Evolutionary conservation across 2,888 invertebrate genomes (phyloP).

Genomic region (Drosophila sordidula): DNA sequence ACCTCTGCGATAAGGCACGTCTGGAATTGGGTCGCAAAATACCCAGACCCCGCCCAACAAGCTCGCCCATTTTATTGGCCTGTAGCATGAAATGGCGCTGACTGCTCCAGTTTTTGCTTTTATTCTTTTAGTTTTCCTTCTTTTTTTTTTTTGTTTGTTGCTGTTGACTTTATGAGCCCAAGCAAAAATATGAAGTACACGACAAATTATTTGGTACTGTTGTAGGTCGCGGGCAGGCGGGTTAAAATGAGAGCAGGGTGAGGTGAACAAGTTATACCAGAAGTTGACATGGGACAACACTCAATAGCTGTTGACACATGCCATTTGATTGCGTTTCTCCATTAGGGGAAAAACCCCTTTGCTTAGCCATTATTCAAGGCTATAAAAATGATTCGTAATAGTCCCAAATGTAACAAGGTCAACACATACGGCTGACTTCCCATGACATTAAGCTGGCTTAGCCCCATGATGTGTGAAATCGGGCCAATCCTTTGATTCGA

Average conservation of each 20-base stretch:
- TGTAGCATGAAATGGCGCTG: conserved; percentile 68
- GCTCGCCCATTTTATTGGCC: conserved; percentile 66
- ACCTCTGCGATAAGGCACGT: conserved; percentile 71
- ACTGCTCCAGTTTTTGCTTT: conserved; percentile 51
- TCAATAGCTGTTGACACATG: conserved; percentile 62
- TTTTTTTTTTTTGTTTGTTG: conserved; percentile 1
- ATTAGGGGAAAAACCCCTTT: conserved; percentile 38
- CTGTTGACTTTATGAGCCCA: conserved; percentile 58
- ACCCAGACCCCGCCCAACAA: not conserved
- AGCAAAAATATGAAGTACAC: conserved; percentile 53
- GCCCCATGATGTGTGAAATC: not conserved
- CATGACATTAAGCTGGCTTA: not conserved
- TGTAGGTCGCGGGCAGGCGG: conserved; percentile 44
- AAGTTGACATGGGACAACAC: conserved; percentile 42
- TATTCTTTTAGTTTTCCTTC: not conserved
- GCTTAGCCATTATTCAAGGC: conserved; percentile 16
- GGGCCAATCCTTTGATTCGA: conserved; percentile 1
- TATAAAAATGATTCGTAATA: conserved; percentile 26
- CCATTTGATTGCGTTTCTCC: conserved; percentile 58
- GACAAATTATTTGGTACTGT: conserved; percentile 64
- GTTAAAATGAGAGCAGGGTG: not conserved
- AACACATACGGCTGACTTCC: conserved; percentile 1
- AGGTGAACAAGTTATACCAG: conserved; percentile 8
- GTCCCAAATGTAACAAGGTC: conserved; percentile 28
- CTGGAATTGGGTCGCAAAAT: conserved; percentile 71